Evolutionary conservation across 2,888 invertebrate species (phyloP).

Genomic region (Clitarchus hookeri): DNA sequence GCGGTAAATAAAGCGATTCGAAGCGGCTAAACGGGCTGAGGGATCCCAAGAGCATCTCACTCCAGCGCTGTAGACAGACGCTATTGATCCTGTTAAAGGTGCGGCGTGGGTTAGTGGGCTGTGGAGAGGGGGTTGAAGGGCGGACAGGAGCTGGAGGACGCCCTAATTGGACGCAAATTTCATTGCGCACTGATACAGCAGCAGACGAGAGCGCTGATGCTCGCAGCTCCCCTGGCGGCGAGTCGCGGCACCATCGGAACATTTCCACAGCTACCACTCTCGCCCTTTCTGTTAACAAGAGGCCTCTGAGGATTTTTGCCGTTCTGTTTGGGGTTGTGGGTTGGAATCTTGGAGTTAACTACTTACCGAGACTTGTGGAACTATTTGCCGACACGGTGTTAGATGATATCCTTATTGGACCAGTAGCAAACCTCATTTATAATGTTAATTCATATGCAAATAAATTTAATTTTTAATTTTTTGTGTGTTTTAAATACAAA

Average conservation of each 20-base stretch:
- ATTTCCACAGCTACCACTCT: no score
- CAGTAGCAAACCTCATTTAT: no score
- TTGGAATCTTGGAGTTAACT: no score
- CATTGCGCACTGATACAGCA: constrained; percentile 11
- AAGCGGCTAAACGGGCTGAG: neutral
- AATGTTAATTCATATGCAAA: no score
- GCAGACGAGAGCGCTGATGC: neutral
- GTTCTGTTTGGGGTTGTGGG: no score
- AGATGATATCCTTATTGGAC: no score
- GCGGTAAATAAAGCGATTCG: no score
- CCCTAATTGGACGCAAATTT: constrained; percentile 26
- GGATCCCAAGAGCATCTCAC: neutral
- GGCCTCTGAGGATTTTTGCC: no score
- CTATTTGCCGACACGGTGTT: no score
- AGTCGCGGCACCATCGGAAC: neutral
- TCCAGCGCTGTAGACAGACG: neutral
- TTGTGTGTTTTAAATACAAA: no score
- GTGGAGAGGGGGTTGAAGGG: neutral
- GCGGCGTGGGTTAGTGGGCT: neutral
- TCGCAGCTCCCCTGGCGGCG: neutral
- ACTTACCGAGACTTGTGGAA: no score
- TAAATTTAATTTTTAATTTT: no score
- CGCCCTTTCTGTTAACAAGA: neutral
- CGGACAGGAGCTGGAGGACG: neutral
- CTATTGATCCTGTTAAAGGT: neutral